Conservation (phyloP, 64 coral and sea anemone species). For the Catalaphyllia jardinei region DNA sequence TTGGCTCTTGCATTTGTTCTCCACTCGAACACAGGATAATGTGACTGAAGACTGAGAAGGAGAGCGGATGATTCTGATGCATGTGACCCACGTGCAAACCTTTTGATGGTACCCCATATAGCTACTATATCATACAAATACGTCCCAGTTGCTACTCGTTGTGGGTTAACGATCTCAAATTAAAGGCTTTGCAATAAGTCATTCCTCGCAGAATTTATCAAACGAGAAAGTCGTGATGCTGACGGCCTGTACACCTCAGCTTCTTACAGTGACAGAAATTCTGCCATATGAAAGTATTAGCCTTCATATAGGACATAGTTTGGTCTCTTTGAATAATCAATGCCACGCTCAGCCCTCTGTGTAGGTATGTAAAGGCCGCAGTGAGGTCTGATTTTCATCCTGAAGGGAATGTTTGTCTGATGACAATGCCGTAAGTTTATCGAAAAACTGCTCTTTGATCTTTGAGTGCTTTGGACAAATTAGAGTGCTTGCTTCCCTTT, state of each 20-base stretch:
- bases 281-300: slow-evolving; percentile 17
- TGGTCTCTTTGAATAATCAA: slow-evolving; percentile 28
- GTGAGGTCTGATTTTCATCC: not conserved
- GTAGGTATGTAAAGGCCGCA: not conserved
- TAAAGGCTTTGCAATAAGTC: slow-evolving; percentile 43
- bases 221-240: slow-evolving; percentile 5
- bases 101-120: too few relatives aligned
- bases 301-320: slow-evolving; percentile 42
- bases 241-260: slow-evolving; percentile 25
- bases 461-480: slow-evolving; percentile 46
- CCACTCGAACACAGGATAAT: too few relatives aligned
- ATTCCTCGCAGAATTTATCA: slow-evolving; percentile 41
- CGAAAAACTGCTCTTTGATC: slow-evolving; percentile 28
- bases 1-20: too few relatives aligned
- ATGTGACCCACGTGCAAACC: too few relatives aligned
- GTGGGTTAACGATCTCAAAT: not conserved
- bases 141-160: too few relatives aligned
- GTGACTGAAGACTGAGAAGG: too few relatives aligned
- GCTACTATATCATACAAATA: too few relatives aligned
- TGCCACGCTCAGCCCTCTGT: not conserved
- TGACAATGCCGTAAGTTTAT: slow-evolving; percentile 12
- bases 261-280: slow-evolving; percentile 41
- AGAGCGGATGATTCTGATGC: too few relatives aligned
- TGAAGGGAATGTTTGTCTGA: slow-evolving; percentile 16
- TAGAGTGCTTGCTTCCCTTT: slow-evolving; percentile 27